These are phyloP conservation scores for Nothocercus nigrocapillus DNA, from an alignment of 2,113 vertebrate species.

Conservation along the genomic window DNA sequence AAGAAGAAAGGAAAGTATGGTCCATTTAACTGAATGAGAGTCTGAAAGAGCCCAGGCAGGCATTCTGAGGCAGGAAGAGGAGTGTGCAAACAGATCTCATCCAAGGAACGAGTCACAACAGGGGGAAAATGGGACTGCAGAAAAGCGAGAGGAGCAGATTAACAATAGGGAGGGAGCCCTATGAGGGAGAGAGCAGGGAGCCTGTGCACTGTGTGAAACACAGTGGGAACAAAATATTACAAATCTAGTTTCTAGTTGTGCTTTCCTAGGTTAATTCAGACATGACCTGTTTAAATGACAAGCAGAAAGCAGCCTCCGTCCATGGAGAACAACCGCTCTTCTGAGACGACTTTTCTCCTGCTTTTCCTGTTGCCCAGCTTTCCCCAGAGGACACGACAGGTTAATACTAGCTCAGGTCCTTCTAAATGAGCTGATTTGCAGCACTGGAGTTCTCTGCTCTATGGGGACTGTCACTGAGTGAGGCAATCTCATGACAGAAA, in stretches of 20 bases:
- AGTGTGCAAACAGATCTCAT: not conserved
- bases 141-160: not conserved
- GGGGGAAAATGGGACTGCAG: not conserved
- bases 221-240: not conserved
- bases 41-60: not conserved
- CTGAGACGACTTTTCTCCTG: not conserved
- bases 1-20: not conserved
- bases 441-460: not conserved
- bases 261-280: not conserved
- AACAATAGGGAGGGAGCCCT: not conserved
- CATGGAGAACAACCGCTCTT: not conserved
- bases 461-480: not conserved
- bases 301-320: not conserved
- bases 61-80: fast-evolving
- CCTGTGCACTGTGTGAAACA: not conserved
- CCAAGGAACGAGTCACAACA: not conserved
- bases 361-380: not conserved
- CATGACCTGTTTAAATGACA: not conserved
- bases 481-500: slow-evolving; percentile 50
- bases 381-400: not conserved
- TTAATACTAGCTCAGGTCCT: slow-evolving; percentile 5
- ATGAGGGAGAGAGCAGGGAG: not conserved
- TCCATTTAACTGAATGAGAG: not conserved
- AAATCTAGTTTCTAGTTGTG: not conserved
- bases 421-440: slow-evolving; percentile 30